Evolutionary conservation across 2,113 vertebrate species (phyloP).

Genomic region (Cranoglanis bouderius): DNA sequence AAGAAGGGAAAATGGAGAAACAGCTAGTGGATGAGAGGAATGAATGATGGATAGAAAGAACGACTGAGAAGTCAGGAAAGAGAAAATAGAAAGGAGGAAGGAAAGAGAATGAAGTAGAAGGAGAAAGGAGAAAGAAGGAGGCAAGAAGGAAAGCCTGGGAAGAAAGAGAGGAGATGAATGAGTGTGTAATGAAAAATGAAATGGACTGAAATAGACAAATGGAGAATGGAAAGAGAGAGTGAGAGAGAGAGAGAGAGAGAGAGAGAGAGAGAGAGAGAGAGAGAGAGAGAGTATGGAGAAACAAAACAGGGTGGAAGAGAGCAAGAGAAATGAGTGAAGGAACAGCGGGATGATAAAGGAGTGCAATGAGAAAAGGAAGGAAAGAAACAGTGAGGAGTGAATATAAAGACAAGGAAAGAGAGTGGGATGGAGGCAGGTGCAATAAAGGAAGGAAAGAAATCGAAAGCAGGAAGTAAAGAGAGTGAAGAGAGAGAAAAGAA

Average conservation of each 20-base stretch:
- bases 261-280: neutral
- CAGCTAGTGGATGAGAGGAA: neutral
- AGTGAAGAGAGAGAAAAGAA: conserved; percentile 20
- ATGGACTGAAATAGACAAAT: neutral
- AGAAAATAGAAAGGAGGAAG: neutral
- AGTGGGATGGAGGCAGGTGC: neutral
- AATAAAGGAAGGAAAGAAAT: neutral
- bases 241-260: neutral
- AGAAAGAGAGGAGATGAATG: neutral
- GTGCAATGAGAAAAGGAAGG: neutral
- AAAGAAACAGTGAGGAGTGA: neutral
- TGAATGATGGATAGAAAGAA: neutral
- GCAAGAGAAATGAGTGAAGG: neutral
- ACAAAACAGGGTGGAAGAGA: neutral
- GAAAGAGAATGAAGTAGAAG: neutral
- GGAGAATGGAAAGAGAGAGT: neutral
- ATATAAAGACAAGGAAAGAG: neutral
- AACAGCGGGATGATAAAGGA: neutral
- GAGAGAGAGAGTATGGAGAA: neutral
- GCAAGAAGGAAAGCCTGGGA: no score
- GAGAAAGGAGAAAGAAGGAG: neutral
- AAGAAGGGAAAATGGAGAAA: neutral
- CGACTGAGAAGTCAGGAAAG: neutral
- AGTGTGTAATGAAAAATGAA: neutral
- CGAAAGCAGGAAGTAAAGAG: neutral